Conservation (phyloP, 2,113 vertebrate species). For the Podarcis cretensis region DNA sequence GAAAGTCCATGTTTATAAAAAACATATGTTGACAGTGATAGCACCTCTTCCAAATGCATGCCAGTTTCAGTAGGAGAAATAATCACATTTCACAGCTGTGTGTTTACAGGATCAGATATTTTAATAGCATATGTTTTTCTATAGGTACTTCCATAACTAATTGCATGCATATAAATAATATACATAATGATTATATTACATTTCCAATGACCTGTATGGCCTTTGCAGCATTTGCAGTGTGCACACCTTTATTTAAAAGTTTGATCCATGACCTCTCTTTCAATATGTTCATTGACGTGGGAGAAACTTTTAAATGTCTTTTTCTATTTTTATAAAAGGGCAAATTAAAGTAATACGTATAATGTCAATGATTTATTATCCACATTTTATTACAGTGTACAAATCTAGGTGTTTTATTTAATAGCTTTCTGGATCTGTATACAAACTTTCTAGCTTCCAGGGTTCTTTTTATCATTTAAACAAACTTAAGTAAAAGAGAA, state of each 20-base stretch:
- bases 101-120: slow-evolving; percentile 32
- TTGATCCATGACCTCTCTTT: not conserved
- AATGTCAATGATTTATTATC: slow-evolving; percentile 48
- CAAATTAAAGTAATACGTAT: slow-evolving; percentile 29
- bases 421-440: rapidly evolving
- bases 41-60: not conserved
- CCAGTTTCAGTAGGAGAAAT: slow-evolving; percentile 9
- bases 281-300: not conserved
- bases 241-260: not conserved
- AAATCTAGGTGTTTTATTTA: not conserved
- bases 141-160: slow-evolving; percentile 14
- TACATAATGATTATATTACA: not conserved
- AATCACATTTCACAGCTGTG: not conserved
- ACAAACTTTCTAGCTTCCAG: rapidly evolving
- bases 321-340: slow-evolving; percentile 29
- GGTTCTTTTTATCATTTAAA: not conserved
- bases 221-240: not conserved
- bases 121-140: not conserved
- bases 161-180: slow-evolving; percentile 19
- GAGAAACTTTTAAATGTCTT: not conserved
- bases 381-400: not conserved
- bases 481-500: not conserved
- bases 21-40: not conserved
- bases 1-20: slow-evolving; percentile 17
- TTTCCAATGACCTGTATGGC: slow-evolving; percentile 17